phyloP scores from a whole-genome alignment of 1,140 invertebrate genomes.

The Drosophila sulfurigaster region DNA sequence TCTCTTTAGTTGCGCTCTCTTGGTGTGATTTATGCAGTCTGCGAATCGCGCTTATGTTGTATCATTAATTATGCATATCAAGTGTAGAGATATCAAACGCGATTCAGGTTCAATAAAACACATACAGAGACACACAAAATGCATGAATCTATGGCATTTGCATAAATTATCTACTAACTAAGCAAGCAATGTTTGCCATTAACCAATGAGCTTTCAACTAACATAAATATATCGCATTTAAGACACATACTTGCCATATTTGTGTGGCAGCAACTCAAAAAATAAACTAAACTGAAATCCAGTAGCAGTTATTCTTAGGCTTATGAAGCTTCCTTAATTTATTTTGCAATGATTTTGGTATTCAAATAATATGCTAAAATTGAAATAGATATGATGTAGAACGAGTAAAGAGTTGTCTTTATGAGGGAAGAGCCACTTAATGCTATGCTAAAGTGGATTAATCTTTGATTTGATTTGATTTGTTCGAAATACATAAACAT shows the following conservation, averaged over 20 bases:
- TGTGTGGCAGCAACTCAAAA: not conserved
- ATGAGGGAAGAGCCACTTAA: no score
- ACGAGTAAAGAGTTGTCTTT: not conserved
- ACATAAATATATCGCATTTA: conserved; percentile 12
- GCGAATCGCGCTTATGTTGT: not conserved
- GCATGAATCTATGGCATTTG: conserved; percentile 17
- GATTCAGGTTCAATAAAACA: not conserved
- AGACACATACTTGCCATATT: not conserved
- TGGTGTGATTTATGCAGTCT: conserved; percentile 25
- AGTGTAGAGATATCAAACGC: not conserved
- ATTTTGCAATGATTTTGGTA: conserved; percentile 27
- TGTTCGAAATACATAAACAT: no score
- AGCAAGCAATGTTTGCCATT: conserved; percentile 20
- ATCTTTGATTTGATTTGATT: no score
- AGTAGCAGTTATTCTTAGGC: conserved; percentile 31
- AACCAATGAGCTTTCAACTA: conserved; percentile 11
- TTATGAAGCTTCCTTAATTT: conserved; percentile 19
- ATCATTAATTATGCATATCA: conserved; percentile 26
- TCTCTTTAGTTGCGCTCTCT: no score
- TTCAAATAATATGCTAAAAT: not conserved
- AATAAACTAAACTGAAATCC: conserved; percentile 5
- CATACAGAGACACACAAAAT: no score
- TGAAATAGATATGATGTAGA: not conserved
- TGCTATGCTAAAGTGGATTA: no score
- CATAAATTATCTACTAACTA: conserved; percentile 36